Evolutionary conservation across 2,113 vertebrate species (phyloP).

Genomic region (Oenanthe oenanthe): DNA sequence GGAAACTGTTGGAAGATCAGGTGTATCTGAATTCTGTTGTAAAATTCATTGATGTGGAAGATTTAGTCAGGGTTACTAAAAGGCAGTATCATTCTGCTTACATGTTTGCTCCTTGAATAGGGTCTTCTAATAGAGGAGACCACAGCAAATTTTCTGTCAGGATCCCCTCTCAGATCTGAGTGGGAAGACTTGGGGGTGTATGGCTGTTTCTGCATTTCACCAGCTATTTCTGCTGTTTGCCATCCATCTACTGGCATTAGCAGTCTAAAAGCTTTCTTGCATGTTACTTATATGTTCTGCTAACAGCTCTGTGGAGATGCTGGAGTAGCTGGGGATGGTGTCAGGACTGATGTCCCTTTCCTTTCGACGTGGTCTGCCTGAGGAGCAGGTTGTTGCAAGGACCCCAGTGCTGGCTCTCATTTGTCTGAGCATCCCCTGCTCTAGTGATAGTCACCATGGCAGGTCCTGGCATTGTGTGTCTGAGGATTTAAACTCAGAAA

Average conservation of each 20-base stretch:
- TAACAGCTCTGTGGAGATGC: not conserved
- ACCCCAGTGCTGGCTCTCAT: rapidly evolving
- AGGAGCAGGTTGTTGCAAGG: not conserved
- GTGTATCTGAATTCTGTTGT: not conserved
- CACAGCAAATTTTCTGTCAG: not conserved
- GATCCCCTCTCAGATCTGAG: not conserved
- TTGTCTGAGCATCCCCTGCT: not conserved
- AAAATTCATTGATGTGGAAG: not conserved
- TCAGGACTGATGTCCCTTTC: not conserved
- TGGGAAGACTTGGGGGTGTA: not conserved
- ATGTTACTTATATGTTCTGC: not conserved
- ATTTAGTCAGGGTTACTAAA: not conserved
- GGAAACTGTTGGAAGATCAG: not conserved
- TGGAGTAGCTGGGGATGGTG: not conserved
- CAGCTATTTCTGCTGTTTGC: not conserved
- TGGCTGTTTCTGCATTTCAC: not conserved
- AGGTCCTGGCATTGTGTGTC: not conserved
- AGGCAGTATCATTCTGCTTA: not conserved
- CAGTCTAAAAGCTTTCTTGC: not conserved
- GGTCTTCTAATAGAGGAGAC: not conserved
- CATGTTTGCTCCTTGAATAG: not conserved
- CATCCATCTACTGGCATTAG: not conserved
- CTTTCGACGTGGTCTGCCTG: rapidly evolving
- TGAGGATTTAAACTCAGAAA: not conserved
- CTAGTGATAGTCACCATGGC: not conserved